Evolutionary conservation across 2,888 invertebrate species (phyloP).

Genomic region (Cosmia trapezina): DNA sequence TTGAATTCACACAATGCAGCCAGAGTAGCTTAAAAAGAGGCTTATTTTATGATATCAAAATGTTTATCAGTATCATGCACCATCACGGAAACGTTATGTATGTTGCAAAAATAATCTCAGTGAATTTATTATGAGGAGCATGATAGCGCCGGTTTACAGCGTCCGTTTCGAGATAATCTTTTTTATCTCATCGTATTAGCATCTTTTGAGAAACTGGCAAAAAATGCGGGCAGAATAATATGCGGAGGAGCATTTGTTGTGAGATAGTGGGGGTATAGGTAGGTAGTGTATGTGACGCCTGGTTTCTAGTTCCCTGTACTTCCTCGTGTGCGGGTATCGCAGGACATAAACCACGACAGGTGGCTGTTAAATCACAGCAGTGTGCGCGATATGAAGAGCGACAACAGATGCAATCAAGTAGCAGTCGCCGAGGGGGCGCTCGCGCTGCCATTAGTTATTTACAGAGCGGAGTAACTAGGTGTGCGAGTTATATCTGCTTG

Average conservation of each 20-base stretch:
- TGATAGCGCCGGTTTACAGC: constrained; percentile 62
- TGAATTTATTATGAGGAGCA: constrained; percentile 63
- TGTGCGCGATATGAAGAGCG: constrained; percentile 80
- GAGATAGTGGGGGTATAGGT: constrained; percentile 56
- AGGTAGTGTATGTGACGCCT: constrained; percentile 63
- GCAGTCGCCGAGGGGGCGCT: constrained; percentile 71
- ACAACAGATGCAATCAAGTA: constrained; percentile 77
- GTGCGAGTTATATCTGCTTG: constrained; percentile 64
- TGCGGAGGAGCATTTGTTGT: constrained; percentile 43
- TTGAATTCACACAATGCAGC: constrained; percentile 59
- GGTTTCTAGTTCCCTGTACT: constrained; percentile 71
- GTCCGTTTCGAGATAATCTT: constrained; percentile 63
- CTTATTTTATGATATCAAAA: constrained; percentile 69
- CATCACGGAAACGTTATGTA: constrained; percentile 59
- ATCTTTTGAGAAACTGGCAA: constrained; percentile 53
- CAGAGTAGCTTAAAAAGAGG: constrained; percentile 67
- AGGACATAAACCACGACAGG: constrained; percentile 83
- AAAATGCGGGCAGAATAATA: constrained; percentile 60
- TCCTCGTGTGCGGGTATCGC: constrained; percentile 80
- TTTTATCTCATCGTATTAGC: constrained; percentile 65
- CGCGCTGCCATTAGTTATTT: constrained; percentile 71
- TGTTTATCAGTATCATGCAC: constrained; percentile 61
- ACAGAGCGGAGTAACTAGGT: constrained; percentile 65
- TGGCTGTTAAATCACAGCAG: constrained; percentile 82
- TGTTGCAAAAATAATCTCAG: constrained; percentile 63